phyloP scores from a whole-genome alignment of 2,113 vertebrate species.

The Bufo gargarizans region DNA sequence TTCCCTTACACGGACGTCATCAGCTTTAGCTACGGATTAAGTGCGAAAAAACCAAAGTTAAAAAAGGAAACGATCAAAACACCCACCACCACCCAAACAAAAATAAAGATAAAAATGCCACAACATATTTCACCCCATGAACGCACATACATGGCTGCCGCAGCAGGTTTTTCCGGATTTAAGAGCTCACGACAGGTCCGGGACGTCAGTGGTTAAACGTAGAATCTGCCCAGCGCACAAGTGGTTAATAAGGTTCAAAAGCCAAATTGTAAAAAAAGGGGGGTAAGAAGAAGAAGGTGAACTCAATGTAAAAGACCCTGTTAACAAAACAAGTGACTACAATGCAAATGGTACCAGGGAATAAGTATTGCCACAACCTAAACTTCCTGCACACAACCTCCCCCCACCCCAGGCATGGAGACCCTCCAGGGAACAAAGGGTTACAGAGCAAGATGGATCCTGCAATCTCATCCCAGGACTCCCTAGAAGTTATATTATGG shows the following conservation, averaged over 20 bases:
- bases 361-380: not conserved
- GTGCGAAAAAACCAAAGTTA: not conserved
- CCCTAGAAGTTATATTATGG: not conserved
- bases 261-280: not conserved
- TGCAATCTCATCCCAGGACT: constrained; percentile 14
- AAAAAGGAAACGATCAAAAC: not conserved
- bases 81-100: not conserved
- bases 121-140: not conserved
- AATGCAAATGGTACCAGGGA: constrained; percentile 10
- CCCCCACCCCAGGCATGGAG: not conserved
- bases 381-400: constrained; percentile 31
- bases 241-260: not conserved
- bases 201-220: not conserved
- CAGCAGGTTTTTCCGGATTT: not conserved
- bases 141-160: not conserved
- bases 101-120: not conserved
- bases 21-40: not conserved
- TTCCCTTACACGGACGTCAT: not conserved
- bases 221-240: not conserved
- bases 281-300: not conserved
- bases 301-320: not conserved
- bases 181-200: not conserved
- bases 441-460: constrained; percentile 6
- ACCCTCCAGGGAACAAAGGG: constrained; percentile 29
- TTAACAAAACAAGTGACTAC: not conserved